Evolutionary conservation across 2,888 invertebrate species (phyloP), one percentile per base, ranked within the genome.

Genomic region (Epsilonema sp.): DNA sequence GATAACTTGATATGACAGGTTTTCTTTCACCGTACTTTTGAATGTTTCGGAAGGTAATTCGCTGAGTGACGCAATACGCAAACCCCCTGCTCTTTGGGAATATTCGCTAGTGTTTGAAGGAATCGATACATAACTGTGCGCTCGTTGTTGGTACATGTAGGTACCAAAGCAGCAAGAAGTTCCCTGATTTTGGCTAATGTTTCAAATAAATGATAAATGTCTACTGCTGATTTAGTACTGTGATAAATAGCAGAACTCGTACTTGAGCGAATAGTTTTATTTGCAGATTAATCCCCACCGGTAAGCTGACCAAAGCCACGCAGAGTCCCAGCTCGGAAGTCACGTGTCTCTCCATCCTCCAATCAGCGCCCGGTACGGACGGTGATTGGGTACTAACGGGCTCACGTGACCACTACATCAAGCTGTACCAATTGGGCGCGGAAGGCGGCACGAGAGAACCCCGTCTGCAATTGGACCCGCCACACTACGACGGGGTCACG

Each of bases 401-500:
- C 50, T 80, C 80, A 26, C 83, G 84, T 66, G 45, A 45, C 22
- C 45, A 45, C 31, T 39, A 39, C 39, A 39, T 39, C 8, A 39
- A 39, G 22, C 8, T n/a, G 22, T 39, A 39, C 39, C 5, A 21
- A n/a, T n/a, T n/a, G n/a, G n/a, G n/a, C n/a, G n/a, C 31, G 31
- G 31, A 31, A 13, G 16, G 31, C 8, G 11, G 31, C 31, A 31
- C 31, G 8, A 16, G 31, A 44, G 67, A 70, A 58, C 75, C 74
- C 55, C 68, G 77, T 26, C 73, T 76, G 45, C 75, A 78, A 56
- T 68, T 82, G 46, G 77, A 80, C 56, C 84, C 84, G 16, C 84
- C 84, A 3, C 84, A 85, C 68, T 84, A 85, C 65, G 84, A 85
- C 66, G 84, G 84, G 19, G 80, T 85, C 47, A 80, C 83, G 65